These are phyloP conservation scores for Philypnodon macrostomus DNA, from an alignment of 2,797 vertebrate species.

Conservation along the genomic window DNA sequence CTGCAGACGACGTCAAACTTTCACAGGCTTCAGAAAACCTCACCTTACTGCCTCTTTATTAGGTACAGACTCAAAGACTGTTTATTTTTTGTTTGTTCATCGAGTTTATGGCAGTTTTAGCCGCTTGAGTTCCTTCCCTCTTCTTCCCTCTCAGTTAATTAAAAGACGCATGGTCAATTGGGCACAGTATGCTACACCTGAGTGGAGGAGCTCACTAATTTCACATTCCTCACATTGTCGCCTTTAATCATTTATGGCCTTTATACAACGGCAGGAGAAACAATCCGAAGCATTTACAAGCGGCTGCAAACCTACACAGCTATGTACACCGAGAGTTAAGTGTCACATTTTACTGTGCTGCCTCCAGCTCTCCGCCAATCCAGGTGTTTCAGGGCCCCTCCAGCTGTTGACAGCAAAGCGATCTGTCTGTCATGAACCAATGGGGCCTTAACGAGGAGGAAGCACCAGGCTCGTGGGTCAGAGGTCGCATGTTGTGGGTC, in stretches of 20 bases:
- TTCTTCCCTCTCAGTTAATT: slow-evolving; percentile 33
- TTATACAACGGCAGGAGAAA: slow-evolving; percentile 41
- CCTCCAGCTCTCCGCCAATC: slow-evolving; percentile 33
- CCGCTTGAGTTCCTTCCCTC: not conserved
- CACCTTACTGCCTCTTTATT: too few species aligned
- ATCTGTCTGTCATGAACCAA: slow-evolving; percentile 38
- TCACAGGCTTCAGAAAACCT: too few species aligned
- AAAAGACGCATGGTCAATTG: slow-evolving; percentile 56
- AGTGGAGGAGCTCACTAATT: not conserved
- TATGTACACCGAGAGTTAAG: slow-evolving; percentile 12
- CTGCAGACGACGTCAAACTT: too few species aligned
- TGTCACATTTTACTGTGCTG: slow-evolving; percentile 29
- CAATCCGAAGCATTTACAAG: slow-evolving; percentile 60
- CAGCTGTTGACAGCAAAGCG: slow-evolving; percentile 61
- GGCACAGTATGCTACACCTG: slow-evolving; percentile 48
- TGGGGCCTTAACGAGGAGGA: slow-evolving; percentile 28
- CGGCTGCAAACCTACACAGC: slow-evolving; percentile 32
- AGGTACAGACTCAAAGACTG: too few species aligned
- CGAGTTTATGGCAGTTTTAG: not conserved
- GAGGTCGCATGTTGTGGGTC: slow-evolving; percentile 46
- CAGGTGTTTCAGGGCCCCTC: slow-evolving; percentile 61
- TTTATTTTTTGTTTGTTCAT: slow-evolving; percentile 8
- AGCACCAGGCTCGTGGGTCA: slow-evolving; percentile 30
- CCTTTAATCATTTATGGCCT: slow-evolving; percentile 33
- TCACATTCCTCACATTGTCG: too few species aligned